Conservation (phyloP, 2,888 invertebrate species). For the Dendrolimus houi region DNA sequence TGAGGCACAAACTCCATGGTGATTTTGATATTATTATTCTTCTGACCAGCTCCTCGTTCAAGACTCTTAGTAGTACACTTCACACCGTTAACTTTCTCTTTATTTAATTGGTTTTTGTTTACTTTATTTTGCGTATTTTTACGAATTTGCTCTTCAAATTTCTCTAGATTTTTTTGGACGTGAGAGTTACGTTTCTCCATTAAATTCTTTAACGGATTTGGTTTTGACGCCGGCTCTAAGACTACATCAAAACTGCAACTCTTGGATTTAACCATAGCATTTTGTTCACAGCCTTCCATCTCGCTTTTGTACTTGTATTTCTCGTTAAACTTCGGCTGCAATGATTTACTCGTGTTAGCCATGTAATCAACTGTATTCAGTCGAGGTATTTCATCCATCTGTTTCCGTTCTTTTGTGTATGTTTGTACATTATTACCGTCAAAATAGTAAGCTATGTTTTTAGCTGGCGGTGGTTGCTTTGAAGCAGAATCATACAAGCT, state of each 20-base stretch:
- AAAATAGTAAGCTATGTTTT: slow-evolving; percentile 70
- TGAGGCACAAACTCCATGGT: slow-evolving; percentile 80
- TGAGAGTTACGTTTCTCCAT: slow-evolving; percentile 69
- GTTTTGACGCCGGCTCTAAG: slow-evolving; percentile 66
- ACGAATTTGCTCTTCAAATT: slow-evolving; percentile 75
- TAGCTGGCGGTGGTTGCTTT: slow-evolving; percentile 53
- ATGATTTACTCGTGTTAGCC: slow-evolving; percentile 61
- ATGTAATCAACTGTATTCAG: slow-evolving; percentile 73
- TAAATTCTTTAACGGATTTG: slow-evolving; percentile 60
- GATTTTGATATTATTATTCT: slow-evolving; percentile 60
- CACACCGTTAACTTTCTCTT: slow-evolving; percentile 56
- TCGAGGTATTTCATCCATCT: slow-evolving; percentile 77
- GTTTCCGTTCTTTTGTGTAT: slow-evolving; percentile 49
- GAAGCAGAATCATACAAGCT: slow-evolving; percentile 61
- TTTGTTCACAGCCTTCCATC: slow-evolving; percentile 63
- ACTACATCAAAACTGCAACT: slow-evolving; percentile 74
- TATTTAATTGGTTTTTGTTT: slow-evolving; percentile 58
- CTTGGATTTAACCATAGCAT: slow-evolving; percentile 63
- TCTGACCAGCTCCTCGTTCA: slow-evolving; percentile 61
- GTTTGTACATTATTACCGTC: slow-evolving; percentile 64
- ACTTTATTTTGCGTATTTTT: slow-evolving; percentile 57
- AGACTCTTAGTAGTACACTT: slow-evolving; percentile 66
- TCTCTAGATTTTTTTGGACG: slow-evolving; percentile 76
- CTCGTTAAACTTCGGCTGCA: slow-evolving; percentile 57
- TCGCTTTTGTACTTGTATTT: slow-evolving; percentile 61